A percentile compares a stretch with the other conserved stretches of the same genome.
These are phyloP conservation scores for Dicrurus megarhynchus DNA, from an alignment of 2,113 vertebrate species.

Conservation along the genomic window DNA sequence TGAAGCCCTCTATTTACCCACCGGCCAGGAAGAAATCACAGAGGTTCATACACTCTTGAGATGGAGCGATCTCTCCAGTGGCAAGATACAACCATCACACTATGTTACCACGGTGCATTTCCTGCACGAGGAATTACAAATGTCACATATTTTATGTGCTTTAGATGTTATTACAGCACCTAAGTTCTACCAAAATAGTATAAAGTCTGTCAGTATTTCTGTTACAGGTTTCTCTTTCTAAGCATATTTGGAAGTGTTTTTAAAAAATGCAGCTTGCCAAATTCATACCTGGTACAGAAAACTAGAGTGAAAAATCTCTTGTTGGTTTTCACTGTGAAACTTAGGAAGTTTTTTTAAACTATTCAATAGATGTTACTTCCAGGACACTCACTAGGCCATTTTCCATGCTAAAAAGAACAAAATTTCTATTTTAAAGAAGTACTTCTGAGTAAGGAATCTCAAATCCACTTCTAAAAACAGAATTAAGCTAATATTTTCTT, in stretches of 20 bases:
- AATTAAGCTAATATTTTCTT: background rate
- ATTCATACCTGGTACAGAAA: background rate
- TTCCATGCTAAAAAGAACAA: background rate
- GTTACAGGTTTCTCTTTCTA: background rate
- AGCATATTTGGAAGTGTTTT: background rate
- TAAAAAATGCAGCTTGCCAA: background rate
- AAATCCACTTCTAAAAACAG: background rate
- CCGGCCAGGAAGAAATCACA: slow-evolving; percentile 63
- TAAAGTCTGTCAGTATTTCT: background rate
- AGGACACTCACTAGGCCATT: background rate
- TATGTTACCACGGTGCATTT: slow-evolving; percentile 63
- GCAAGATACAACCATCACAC: slow-evolving; percentile 62
- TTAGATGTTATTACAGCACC: background rate
- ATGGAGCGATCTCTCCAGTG: slow-evolving; percentile 57
- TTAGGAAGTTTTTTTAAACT: background rate
- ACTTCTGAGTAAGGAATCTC: background rate
- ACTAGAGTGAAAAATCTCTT: background rate
- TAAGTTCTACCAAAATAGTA: slow-evolving; percentile 4
- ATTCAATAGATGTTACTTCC: background rate
- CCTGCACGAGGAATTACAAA: slow-evolving; percentile 69
- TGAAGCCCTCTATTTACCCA: slow-evolving; percentile 57
- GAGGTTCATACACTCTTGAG: slow-evolving; percentile 61
- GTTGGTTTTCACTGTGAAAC: background rate
- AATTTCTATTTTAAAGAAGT: background rate
- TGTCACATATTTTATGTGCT: slow-evolving; percentile 45